Conservation (phyloP, 2,113 vertebrate genomes). For the Petrocephalus zakoni region DNA sequence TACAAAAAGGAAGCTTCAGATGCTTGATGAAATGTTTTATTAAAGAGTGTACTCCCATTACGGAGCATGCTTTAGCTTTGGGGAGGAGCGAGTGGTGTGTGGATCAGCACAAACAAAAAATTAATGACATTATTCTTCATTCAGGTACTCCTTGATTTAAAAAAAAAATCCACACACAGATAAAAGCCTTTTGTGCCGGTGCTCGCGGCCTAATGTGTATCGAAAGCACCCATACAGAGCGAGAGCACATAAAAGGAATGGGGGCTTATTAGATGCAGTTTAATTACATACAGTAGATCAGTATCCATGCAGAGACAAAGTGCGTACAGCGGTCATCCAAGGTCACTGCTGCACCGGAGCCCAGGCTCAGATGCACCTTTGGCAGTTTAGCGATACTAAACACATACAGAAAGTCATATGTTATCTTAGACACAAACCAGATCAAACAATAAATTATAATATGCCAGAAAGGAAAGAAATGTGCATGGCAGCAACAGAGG, state of each 20-base stretch:
- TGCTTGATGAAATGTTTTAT: slow-evolving; percentile 56
- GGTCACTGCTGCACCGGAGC: not conserved
- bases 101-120: slow-evolving; percentile 42
- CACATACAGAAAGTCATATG: not conserved
- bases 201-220: slow-evolving; percentile 47
- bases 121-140: slow-evolving; percentile 44
- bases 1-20: slow-evolving; percentile 39
- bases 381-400: too few relatives aligned
- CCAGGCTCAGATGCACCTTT: not conserved
- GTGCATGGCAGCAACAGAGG: not conserved
- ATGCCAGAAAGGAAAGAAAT: not conserved
- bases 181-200: slow-evolving; percentile 61
- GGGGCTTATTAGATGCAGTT: slow-evolving; percentile 39
- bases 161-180: slow-evolving; percentile 36
- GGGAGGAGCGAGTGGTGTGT: slow-evolving; percentile 32
- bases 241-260: slow-evolving; percentile 53
- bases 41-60: slow-evolving; percentile 39
- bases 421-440: not conserved
- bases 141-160: slow-evolving; percentile 39
- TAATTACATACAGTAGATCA: slow-evolving; percentile 29
- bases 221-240: slow-evolving; percentile 37
- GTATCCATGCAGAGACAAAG: not conserved
- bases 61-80: slow-evolving; percentile 9
- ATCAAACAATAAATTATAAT: not conserved
- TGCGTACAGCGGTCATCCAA: not conserved